phyloP scores from a whole-genome alignment of 2,888 invertebrate species.

The Eupeodes latifasciatus region DNA sequence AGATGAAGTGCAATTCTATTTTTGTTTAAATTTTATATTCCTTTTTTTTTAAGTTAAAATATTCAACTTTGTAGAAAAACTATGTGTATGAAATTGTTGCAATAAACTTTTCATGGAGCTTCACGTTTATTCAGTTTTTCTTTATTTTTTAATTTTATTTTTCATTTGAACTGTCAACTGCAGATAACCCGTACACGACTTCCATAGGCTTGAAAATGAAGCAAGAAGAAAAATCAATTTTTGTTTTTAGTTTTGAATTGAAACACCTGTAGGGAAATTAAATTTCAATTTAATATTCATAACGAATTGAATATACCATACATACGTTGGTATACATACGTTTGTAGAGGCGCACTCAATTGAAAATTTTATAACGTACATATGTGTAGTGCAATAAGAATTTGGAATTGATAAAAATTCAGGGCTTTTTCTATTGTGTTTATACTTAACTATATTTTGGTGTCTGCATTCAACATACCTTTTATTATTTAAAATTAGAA shows the following conservation, averaged over 20 bases:
- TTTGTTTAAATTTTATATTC: not conserved
- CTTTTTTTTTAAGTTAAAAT: not conserved
- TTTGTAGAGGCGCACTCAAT: no score
- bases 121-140: not conserved
- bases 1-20: not conserved
- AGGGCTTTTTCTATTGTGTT: no score
- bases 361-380: not conserved
- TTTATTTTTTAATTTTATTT: not conserved
- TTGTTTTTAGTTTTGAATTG: not conserved
- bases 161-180: slow-evolving; percentile 5
- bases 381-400: no score
- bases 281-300: not conserved
- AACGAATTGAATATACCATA: not conserved
- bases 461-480: no score
- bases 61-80: not conserved
- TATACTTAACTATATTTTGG: no score
- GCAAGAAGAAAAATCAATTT: not conserved
- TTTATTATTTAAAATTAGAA: no score
- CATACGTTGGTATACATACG: no score
- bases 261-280: slow-evolving; percentile 11
- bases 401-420: no score
- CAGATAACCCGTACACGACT: not conserved
- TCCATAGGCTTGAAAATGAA: not conserved
- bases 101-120: not conserved
- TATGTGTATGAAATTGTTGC: not conserved